Evolutionary conservation across 2,888 invertebrate species (phyloP), one percentile per base, ranked within the genome.

Genomic region (Dasysyrphus albostriatus): DNA sequence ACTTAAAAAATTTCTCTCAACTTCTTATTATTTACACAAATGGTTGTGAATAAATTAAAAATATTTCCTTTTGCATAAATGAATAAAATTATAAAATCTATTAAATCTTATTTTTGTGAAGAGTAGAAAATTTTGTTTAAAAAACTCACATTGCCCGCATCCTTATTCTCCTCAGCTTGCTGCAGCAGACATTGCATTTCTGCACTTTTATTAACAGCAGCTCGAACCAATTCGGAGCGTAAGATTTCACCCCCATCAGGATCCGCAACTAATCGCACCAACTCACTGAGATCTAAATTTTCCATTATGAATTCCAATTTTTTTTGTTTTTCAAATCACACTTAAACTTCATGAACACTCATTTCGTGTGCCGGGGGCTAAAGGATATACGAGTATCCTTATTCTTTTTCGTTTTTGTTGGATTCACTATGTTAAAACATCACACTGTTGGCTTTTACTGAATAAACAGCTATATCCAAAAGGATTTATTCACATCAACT

Each of bases 261-360:
- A 34, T 78, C 75, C 12, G 37, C 83, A 24, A 87, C 83, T 8
- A 87, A 37, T 4, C 83, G 83, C 69, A 75, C 87, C 67, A 87
- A 59, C 39, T 87, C 87, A 32, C 16, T 72, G 65, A 87, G 75
- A 87, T 87, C 78, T 49, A 87, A 54, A 32, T 87, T 63, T 65
- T 87, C 83, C 87, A 87, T 85, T 65, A 65, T 59, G 16, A 29
- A 56, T 14, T 65, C 6, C n/a, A 16, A 24, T 24, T 24, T 24
- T 3, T 24, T n/a, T n/a, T n/a, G n/a, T n/a, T 58, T 39, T 65
- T 58, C 44, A n/a, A 54, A 51, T 69, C 51, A 54, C 51, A 69
- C 37, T 54, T 24, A 51, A 69, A 69, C 37, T 69, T 69, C 39
- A 54, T 51, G 32, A 19, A 16, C 47, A 49, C 8, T 49, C 65